Evolutionary conservation across 37 sponge, comb jelly and placozoan species (phyloP), one percentile per base, ranked within the genome.

Genomic region (Halisarca cf. caerulea): DNA sequence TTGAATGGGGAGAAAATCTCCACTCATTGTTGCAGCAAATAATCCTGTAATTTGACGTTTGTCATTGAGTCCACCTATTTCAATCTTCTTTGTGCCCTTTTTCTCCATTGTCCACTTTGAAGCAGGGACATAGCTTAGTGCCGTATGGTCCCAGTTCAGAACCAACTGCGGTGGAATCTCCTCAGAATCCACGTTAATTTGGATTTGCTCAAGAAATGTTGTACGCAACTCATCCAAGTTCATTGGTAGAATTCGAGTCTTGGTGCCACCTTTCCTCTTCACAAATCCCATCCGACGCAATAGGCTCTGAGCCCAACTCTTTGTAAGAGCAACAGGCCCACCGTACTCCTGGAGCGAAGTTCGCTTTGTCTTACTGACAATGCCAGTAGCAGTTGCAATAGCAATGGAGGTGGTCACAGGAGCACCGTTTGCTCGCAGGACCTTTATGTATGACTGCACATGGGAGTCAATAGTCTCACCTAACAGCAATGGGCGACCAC

Each of bases 1-100:
- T 71, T 83, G 83, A 7, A 83, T 83, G 64, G 83, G 83, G 71
- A 83, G 83, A 30, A 66, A 83, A 45, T 62, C 51, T n/a, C 83
- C 83, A n/a, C 51, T 60, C 51, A 60, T 38, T 38, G 70, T 45
- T 23, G 66, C 83, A 66, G 83, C 64, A 43, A 83, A 83, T 24
- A 66, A 64, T 66, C 30, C 83, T 39, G 83, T 83, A 44, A 83
- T 83, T 30, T 66, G 60, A 69, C 83, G 35, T 44, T 83, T 83
- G 70, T 83, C 83, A 21, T 51, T 66, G 64, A 59, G 21, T 66
- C 83, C 71, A 6, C 60, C 54, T 3, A 83, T 62, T 30, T 62
- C 69, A 28, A 83, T 42, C 27, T 17, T 9, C 39, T 9, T 62
- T 44, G 45, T 21, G 14, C 70, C 70, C 7, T 40, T 32, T 20